Evolutionary conservation across 2,113 vertebrate species (phyloP).

Genomic region (Mormyrus lacerda): DNA sequence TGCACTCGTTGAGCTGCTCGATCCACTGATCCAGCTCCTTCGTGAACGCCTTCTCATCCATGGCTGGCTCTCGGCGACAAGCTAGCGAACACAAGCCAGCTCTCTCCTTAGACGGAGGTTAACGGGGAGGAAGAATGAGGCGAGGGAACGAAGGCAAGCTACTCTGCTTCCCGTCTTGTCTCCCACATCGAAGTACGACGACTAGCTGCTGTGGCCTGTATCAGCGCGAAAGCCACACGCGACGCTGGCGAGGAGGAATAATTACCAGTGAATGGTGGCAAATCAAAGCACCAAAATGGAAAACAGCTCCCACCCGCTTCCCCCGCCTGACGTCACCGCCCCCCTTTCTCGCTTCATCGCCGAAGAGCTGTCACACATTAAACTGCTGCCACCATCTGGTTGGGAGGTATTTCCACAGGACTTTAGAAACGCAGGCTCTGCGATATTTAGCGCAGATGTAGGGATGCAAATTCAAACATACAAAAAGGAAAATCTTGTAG

Average conservation of each 20-base stretch:
- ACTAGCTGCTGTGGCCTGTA: background rate
- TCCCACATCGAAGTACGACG: background rate
- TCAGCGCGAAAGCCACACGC: background rate
- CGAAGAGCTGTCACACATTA: background rate
- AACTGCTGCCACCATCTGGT: background rate
- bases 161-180: background rate
- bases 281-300: conserved; percentile 1
- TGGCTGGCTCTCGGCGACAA: conserved; percentile 36
- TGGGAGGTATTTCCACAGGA: background rate
- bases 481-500: background rate
- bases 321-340: background rate
- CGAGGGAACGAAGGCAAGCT: background rate
- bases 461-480: background rate
- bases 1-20: conserved; percentile 91
- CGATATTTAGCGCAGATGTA: background rate
- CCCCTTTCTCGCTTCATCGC: background rate
- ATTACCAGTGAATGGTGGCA: background rate
- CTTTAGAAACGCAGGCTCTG: background rate
- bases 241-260: background rate
- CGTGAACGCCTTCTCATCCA: conserved; percentile 91
- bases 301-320: background rate
- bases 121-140: background rate
- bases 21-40: conserved; percentile 96
- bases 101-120: background rate
- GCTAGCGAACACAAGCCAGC: background rate